A percentile compares a stretch with the other conserved stretches of the same genome.
These are phyloP conservation scores for Montifringilla adamsi DNA, from an alignment of 2,113 vertebrate genomes.

Conservation along the genomic window DNA sequence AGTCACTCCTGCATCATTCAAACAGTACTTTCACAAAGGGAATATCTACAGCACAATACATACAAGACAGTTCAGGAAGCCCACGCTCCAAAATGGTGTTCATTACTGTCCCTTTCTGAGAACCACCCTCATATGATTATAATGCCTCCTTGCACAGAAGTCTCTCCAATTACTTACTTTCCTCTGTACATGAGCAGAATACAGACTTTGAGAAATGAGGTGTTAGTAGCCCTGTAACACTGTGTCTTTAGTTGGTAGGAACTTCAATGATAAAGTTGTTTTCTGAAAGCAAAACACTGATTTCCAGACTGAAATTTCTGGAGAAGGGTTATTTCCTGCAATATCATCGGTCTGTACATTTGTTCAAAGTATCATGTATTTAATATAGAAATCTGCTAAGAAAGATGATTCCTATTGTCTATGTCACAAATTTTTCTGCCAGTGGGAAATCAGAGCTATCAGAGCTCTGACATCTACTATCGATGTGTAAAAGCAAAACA, in stretches of 20 bases:
- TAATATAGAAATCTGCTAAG: not conserved
- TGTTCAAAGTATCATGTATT: not conserved
- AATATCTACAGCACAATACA: not conserved
- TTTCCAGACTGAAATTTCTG: not conserved
- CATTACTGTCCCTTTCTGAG: not conserved
- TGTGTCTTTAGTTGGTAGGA: not conserved
- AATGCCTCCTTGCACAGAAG: not conserved
- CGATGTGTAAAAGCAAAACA: not conserved
- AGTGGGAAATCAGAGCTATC: constrained; percentile 13
- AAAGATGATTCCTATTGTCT: not conserved
- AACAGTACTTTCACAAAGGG: not conserved
- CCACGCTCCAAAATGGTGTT: not conserved
- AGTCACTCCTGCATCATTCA: not conserved
- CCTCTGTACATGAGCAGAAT: not conserved
- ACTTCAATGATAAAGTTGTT: not conserved
- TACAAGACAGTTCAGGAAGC: not conserved
- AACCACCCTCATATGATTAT: not conserved
- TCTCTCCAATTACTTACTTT: not conserved
- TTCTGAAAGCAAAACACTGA: not conserved
- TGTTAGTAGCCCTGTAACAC: not conserved
- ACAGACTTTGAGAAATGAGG: not conserved
- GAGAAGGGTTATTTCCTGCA: not conserved
- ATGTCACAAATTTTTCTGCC: constrained; percentile 2
- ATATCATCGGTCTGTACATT: not conserved
- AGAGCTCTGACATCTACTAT: not conserved